These are phyloP conservation scores for Melanocharis versteri DNA, from an alignment of 2,113 vertebrate genomes.

Conservation along the genomic window DNA sequence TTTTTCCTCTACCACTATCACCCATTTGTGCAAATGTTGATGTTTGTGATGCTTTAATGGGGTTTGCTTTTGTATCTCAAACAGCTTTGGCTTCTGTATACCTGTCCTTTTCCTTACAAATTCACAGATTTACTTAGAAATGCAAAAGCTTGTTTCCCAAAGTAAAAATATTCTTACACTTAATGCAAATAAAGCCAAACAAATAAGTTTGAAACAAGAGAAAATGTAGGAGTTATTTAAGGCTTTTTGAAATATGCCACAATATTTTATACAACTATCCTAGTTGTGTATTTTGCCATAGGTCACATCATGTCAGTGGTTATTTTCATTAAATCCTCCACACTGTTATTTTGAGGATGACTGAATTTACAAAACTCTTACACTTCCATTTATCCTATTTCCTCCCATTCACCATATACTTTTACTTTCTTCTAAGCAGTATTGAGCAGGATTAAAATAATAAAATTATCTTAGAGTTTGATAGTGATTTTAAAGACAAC, in stretches of 20 bases:
- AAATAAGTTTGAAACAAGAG: neutral
- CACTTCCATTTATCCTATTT: neutral
- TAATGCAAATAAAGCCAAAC: neutral
- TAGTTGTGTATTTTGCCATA: neutral
- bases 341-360: neutral
- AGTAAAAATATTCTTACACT: neutral
- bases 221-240: neutral
- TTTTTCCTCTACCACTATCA: neutral
- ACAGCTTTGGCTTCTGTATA: neutral
- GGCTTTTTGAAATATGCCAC: neutral
- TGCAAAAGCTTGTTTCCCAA: neutral
- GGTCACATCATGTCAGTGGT: neutral
- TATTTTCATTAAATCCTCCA: neutral
- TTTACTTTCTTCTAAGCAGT: neutral
- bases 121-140: neutral
- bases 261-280: rapidly evolving
- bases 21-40: neutral
- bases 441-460: neutral
- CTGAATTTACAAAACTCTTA: neutral
- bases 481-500: neutral
- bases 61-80: neutral
- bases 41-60: neutral
- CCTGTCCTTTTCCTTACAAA: neutral
- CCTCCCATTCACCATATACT: neutral
- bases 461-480: neutral